Base-by-base conservation (phyloP, 2,113 vertebrate species). In the Mesocricetus auratus region DNA sequence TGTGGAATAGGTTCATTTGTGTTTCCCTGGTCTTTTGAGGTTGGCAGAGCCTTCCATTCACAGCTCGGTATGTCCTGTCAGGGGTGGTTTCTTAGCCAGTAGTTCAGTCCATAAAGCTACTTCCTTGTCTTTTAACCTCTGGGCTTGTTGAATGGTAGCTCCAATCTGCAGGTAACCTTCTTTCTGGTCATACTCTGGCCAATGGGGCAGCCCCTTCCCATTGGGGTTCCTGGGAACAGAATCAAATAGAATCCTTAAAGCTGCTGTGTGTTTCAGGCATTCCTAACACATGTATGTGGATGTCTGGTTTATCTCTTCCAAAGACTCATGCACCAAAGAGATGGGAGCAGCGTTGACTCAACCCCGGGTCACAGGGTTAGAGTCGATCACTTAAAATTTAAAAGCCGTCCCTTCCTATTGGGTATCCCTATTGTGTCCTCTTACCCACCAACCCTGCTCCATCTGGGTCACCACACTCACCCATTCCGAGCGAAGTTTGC, bases 31-130 rank as follows among this genome's bases (percentile, higher is more conserved):
- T 1, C 2, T 36, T 12, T 1, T 1, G 0, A 50, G 31, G 4
- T 36, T 29, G 12, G 39, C 0, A 15, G 29, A 58, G 31, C 5
- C 15, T 19, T 42, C 17, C 0, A 0, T 15, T 97, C 91, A 98
- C 33, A 98, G 88, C 62, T 98, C 97, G 0, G 11, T 1, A 2
- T 64, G 95, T 0, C 90, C 56, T 42, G 5, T 45, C 11, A 31
- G 69, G 0, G 11, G 11, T 8, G 33, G 7, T 2, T 10, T 77
- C 92, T 62, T 26, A 1, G 71, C 33, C 45, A 24, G 45, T 16
- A 86, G 42, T 9, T 66, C 62, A 66, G 62, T 47, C 83, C 62
- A 86, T 19, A 86, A 86, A 33, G 42, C 26, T 9, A 68, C 83
- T 66, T 86, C 83, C 26, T 86, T 66, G 29, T 47, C 29, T 86